Conservation (phyloP, 2,888 invertebrate species). For the Cistogaster globosa region DNA sequence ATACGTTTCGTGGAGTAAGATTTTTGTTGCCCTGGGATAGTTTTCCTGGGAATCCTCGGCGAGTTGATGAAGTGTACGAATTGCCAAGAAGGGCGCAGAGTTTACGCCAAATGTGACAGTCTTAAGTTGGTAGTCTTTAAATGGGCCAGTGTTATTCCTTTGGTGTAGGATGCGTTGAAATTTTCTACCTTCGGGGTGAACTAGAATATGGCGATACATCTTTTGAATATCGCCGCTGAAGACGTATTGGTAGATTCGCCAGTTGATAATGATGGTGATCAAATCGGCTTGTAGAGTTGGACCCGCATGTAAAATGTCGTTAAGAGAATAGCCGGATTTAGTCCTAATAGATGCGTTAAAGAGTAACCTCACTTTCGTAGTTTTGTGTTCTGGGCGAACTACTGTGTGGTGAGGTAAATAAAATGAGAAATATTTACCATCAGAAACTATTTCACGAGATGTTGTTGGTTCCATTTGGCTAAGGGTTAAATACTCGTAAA, state of each 20-base stretch:
- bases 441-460: constrained; percentile 9
- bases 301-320: constrained; percentile 58
- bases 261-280: constrained; percentile 42
- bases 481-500: too few relatives aligned
- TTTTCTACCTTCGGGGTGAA: constrained; percentile 36
- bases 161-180: too few relatives aligned
- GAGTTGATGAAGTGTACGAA: too few relatives aligned
- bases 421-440: constrained; percentile 33
- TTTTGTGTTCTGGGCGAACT: not conserved
- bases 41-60: too few relatives aligned
- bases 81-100: too few relatives aligned
- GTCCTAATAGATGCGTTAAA: constrained; percentile 48
- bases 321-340: constrained; percentile 20
- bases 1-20: too few relatives aligned
- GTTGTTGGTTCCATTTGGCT: too few relatives aligned
- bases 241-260: constrained; percentile 54
- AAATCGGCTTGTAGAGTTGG: constrained; percentile 67
- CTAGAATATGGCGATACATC: constrained; percentile 68
- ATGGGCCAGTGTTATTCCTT: too few relatives aligned
- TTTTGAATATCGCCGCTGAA: constrained; percentile 71
- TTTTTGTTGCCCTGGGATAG: too few relatives aligned
- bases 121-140: too few relatives aligned
- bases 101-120: too few relatives aligned
- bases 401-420: constrained; percentile 65
- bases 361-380: constrained; percentile 67